These are phyloP conservation scores for Coilia nasus DNA, from an alignment of 2,797 vertebrate genomes.

Conservation along the genomic window DNA sequence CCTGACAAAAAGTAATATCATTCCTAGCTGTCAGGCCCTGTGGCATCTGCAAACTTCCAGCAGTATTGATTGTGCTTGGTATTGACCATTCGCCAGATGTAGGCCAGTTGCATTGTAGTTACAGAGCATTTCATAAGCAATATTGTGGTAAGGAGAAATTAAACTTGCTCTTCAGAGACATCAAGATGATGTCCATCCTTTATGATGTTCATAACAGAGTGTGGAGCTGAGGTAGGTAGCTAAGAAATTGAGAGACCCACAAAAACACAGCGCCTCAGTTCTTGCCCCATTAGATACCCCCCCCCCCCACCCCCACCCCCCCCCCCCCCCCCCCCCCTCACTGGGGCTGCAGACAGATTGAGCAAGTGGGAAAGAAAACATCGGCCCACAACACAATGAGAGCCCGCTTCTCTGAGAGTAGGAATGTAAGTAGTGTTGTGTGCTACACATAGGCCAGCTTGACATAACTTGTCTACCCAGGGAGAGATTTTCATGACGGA, in stretches of 20 bases:
- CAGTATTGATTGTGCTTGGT: slow-evolving; percentile 70
- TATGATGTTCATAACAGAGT: slow-evolving; percentile 33
- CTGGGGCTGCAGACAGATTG: neutral
- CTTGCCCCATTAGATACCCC: neutral
- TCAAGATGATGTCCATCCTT: slow-evolving; percentile 30
- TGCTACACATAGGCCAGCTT: neutral
- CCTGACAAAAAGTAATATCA: slow-evolving; percentile 69
- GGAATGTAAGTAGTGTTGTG: neutral
- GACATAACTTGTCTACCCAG: neutral
- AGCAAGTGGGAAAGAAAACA: neutral
- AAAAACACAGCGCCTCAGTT: neutral
- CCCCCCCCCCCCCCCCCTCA: neutral
- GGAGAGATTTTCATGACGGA: neutral
- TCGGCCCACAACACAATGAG: neutral
- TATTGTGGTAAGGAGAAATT: slow-evolving; percentile 59
- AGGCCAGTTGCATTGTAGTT: slow-evolving; percentile 62
- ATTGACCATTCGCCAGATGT: slow-evolving; percentile 74
- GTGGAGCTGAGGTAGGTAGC: neutral
- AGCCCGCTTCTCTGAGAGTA: neutral
- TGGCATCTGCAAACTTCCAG: slow-evolving; percentile 70
- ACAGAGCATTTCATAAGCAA: slow-evolving; percentile 45
- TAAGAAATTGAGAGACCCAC: neutral
- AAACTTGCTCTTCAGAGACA: slow-evolving; percentile 56
- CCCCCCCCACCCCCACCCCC: too few relatives aligned
- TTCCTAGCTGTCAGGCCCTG: slow-evolving; percentile 72